Evolutionary conservation across 2,888 invertebrate species (phyloP).

Genomic region (Archips crataeganus): DNA sequence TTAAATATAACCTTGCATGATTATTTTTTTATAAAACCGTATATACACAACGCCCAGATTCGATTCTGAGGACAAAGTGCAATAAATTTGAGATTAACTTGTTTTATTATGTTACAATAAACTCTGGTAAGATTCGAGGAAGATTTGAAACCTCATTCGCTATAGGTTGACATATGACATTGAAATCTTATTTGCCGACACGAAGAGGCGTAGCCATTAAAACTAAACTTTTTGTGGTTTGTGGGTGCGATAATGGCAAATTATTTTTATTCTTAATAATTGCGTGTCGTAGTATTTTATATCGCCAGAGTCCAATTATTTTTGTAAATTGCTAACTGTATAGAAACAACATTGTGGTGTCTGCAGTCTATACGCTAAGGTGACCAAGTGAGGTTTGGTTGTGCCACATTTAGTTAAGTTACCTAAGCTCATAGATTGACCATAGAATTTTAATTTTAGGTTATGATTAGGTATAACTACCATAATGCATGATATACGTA

Average conservation of each 20-base stretch:
- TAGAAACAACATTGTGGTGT: neutral
- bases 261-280: neutral
- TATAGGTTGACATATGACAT: neutral
- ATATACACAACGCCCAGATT: neutral
- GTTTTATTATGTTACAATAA: neutral
- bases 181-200: neutral
- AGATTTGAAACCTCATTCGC: neutral
- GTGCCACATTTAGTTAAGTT: neutral
- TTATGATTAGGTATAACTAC: slow-evolving; percentile 16
- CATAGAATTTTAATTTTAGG: slow-evolving; percentile 12
- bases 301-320: neutral
- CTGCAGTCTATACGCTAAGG: neutral
- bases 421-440: neutral
- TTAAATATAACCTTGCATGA: slow-evolving; percentile 16
- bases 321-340: neutral
- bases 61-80: neutral
- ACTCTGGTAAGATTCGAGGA: neutral
- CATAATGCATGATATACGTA: slow-evolving; percentile 26
- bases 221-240: neutral
- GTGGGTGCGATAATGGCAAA: neutral
- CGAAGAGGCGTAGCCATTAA: neutral
- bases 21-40: slow-evolving; percentile 12
- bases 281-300: neutral
- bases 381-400: neutral
- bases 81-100: slow-evolving; percentile 5